phyloP scores from a whole-genome alignment of 2,888 invertebrate species.

The Noctua janthe region DNA sequence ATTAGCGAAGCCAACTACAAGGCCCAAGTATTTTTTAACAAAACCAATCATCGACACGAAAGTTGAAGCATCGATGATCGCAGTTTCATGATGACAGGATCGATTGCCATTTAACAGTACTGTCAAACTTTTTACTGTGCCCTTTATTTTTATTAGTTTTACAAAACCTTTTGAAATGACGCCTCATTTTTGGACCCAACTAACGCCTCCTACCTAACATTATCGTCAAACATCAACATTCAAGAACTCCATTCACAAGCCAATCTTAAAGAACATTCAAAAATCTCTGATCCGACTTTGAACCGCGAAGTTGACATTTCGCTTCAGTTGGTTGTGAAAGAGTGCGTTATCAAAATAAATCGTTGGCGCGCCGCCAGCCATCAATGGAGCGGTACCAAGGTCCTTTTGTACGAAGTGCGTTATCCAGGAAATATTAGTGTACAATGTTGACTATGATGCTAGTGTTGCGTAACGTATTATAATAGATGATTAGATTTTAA shows the following conservation, averaged over 20 bases:
- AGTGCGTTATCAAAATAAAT: conserved; percentile 73
- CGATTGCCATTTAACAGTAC: background rate
- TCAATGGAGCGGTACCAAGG: conserved; percentile 72
- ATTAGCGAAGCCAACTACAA: background rate
- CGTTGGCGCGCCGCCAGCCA: conserved; percentile 72
- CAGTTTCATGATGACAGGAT: background rate
- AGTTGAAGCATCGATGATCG: background rate
- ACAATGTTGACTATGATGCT: conserved; percentile 34
- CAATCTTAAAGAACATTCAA: background rate
- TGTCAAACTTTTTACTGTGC: background rate
- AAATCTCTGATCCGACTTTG: conserved; percentile 46
- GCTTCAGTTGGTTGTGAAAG: conserved; percentile 69
- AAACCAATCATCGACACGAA: background rate
- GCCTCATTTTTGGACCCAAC: background rate
- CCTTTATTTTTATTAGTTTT: background rate
- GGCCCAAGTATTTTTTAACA: background rate
- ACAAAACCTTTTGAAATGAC: background rate
- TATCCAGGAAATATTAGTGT: conserved; percentile 56
- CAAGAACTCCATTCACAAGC: background rate
- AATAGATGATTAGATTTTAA: background rate
- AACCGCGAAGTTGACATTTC: conserved; percentile 62
- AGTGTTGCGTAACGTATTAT: conserved; percentile 29
- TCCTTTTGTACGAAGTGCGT: conserved; percentile 46
- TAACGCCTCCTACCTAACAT: no score
- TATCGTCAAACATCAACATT: background rate